Evolutionary conservation across 2,113 vertebrate species (phyloP), one percentile per base, ranked within the genome.

Genomic region (Perca flavescens): DNA sequence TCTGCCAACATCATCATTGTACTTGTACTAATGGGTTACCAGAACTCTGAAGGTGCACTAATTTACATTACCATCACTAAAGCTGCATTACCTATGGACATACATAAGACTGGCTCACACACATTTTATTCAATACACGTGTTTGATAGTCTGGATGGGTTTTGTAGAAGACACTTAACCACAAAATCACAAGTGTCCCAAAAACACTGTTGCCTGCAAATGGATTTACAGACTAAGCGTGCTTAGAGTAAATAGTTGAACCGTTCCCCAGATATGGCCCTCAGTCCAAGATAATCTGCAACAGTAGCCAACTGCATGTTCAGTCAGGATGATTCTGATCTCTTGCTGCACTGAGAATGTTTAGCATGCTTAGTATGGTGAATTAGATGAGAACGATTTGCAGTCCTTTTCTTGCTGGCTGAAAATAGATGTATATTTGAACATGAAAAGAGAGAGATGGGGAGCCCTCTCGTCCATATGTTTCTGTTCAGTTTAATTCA

Each of bases 191-290:
- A 85, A 90, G 47, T 70, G 68, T 88, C 86, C 86, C 79, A 17
- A 84, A 86, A 90, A 89, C 79, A 74, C 36, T 76, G 22, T 83
- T 79, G 76, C 84, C 66, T 83, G 58, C 86, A 86, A 89, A 77
- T 88, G 82, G 86, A 82, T 88, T 91, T 89, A 83, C 58, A 87
- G 80, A 65, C 88, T 86, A 85, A 88, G 65, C 72, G 3, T 75
- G 74, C 76, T 89, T 58, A 91, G 84, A 78, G 79, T 89, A 89
- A 92, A 87, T 72, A 84, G 82, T 87, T 92, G 85, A 86, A 86
- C 73, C 72, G 36, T 77, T 86, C 46, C 72, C 84, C 87, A 88
- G 85, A 85, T 91, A 89, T 89, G 71, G 34, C 61, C 79, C 77
- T 72, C 58, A 77, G 61, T 80, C 85, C 70, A 75, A 84, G 71